Conservation (phyloP, 2,888 invertebrate species). For the Schrankia costaestrigalis region DNA sequence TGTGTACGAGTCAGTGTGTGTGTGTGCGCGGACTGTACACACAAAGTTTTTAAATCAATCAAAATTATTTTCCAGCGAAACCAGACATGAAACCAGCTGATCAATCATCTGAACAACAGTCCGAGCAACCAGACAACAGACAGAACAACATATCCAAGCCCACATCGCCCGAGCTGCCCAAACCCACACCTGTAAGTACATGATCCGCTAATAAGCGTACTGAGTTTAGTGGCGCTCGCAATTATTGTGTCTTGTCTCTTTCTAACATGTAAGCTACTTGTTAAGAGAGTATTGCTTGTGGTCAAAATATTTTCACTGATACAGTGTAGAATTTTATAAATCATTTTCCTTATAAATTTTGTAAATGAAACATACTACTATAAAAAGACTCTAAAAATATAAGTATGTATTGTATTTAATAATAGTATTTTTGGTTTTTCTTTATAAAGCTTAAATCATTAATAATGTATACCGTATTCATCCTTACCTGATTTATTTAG, state of each 20-base stretch:
- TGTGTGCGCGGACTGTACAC: too few species aligned
- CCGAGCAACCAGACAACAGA: conserved; percentile 9
- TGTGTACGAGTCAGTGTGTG: too few species aligned
- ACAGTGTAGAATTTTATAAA: too few species aligned
- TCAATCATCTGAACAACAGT: conserved; percentile 11
- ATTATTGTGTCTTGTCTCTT: neutral
- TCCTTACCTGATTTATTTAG: too few species aligned
- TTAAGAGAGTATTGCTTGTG: neutral
- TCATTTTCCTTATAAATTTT: too few species aligned
- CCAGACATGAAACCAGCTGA: conserved; percentile 31
- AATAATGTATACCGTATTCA: too few species aligned
- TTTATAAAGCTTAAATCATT: too few species aligned
- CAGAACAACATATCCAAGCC: conserved; percentile 24
- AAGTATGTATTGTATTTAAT: too few species aligned
- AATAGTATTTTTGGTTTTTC: too few species aligned
- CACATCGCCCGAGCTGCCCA: conserved; percentile 56
- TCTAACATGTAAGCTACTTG: neutral
- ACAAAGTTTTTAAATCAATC: neutral
- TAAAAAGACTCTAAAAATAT: too few species aligned
- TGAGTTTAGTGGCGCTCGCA: neutral
- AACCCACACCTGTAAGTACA: conserved; percentile 66
- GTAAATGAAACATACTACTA: too few species aligned
- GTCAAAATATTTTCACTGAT: neutral
- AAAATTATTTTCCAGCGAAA: conserved; percentile 37
- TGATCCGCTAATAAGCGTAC: neutral